Evolutionary conservation across 2,888 invertebrate species (phyloP).

Genomic region (Allolobophora icterica): DNA sequence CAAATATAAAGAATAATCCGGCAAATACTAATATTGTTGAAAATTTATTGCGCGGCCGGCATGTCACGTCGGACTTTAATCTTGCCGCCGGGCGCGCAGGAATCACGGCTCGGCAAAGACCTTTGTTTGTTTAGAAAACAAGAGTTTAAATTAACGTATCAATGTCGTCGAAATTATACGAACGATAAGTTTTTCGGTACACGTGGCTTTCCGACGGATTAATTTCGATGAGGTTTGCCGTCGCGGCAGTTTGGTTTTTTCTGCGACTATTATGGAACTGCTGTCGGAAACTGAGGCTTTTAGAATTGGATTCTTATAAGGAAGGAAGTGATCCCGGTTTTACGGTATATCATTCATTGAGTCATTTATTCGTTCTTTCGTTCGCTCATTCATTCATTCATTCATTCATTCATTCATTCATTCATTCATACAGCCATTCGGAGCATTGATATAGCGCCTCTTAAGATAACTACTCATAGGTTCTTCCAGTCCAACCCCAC

Average conservation of each 20-base stretch:
- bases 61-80: not conserved
- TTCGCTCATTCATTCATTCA: too few species aligned
- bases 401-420: too few species aligned
- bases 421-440: too few species aligned
- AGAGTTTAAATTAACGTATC: slow-evolving; percentile 5
- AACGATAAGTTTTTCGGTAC: not conserved
- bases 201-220: not conserved
- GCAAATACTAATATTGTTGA: slow-evolving; percentile 22
- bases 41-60: not conserved
- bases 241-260: not conserved
- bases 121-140: not conserved
- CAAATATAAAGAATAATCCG: slow-evolving; percentile 23
- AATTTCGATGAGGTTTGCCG: not conserved
- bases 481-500: too few species aligned
- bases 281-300: too few species aligned
- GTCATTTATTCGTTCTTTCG: too few species aligned
- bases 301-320: too few species aligned
- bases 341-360: too few species aligned
- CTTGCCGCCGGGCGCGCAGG: slow-evolving; percentile 4
- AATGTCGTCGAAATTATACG: not conserved
- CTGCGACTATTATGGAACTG: not conserved
- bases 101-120: not conserved
- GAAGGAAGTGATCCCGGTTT: too few species aligned
- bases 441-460: too few species aligned
- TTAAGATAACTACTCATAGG: too few species aligned